These are phyloP conservation scores for Spodoptera picta DNA, from an alignment of 2,888 invertebrate genomes.

Conservation along the genomic window DNA sequence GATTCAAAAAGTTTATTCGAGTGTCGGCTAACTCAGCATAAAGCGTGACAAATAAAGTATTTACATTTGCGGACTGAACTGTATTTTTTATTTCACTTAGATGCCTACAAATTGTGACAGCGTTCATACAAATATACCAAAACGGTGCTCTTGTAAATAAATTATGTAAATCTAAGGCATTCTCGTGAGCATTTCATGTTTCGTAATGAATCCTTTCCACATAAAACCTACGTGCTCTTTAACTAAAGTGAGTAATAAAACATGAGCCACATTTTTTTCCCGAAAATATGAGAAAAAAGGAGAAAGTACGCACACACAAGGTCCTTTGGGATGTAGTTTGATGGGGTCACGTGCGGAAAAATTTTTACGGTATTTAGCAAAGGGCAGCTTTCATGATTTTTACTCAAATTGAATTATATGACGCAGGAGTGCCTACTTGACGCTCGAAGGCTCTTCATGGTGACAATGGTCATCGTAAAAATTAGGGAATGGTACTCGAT, in stretches of 20 bases:
- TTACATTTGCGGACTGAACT: slow-evolving; percentile 16
- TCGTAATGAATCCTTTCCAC: slow-evolving; percentile 66
- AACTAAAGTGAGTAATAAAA: slow-evolving; percentile 78
- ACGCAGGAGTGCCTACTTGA: slow-evolving; percentile 53
- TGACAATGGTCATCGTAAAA: slow-evolving; percentile 42
- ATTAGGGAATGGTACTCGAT: slow-evolving; percentile 15
- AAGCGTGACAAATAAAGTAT: slow-evolving; percentile 31
- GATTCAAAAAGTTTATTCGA: background rate
- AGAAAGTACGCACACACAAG: slow-evolving; percentile 60
- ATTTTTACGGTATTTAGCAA: slow-evolving; percentile 82
- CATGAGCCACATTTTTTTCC: slow-evolving; percentile 68
- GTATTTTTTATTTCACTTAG: slow-evolving; percentile 23
- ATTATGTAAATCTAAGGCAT: slow-evolving; percentile 66
- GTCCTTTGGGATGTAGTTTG: slow-evolving; percentile 69
- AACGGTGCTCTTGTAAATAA: slow-evolving; percentile 59
- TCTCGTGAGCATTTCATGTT: slow-evolving; percentile 61
- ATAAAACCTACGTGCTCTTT: slow-evolving; percentile 68
- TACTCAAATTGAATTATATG: slow-evolving; percentile 69
- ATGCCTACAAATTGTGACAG: slow-evolving; percentile 42
- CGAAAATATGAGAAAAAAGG: slow-evolving; percentile 71
- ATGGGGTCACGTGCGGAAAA: slow-evolving; percentile 85
- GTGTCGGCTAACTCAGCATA: slow-evolving; percentile 4
- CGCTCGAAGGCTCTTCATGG: slow-evolving; percentile 40
- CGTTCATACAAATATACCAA: slow-evolving; percentile 37
- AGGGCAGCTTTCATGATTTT: slow-evolving; percentile 71